Percentiles rank a stretch among this genome's conserved stretches.
phyloP scores from a whole-genome alignment of 2,113 vertebrate genomes.

The Colistium nudipinnis region DNA sequence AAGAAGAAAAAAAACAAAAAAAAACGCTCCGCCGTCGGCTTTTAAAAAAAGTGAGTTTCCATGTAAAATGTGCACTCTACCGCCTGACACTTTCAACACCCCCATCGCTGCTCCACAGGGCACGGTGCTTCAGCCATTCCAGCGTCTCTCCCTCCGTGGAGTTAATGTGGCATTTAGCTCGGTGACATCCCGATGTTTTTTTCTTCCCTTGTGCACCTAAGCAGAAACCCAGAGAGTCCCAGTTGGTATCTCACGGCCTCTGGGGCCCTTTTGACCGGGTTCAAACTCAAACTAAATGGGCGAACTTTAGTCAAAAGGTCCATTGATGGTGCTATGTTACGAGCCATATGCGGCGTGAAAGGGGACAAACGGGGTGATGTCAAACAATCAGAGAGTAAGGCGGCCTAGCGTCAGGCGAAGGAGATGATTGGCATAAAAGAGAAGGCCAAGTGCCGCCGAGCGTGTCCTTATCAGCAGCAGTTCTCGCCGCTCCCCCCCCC shows the following conservation, averaged over 20 bases:
- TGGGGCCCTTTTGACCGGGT: conserved; percentile 35
- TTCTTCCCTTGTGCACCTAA: conserved; percentile 41
- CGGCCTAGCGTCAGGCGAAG: conserved; percentile 29
- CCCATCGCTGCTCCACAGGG: conserved; percentile 60
- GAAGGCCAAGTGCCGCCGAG: conserved; percentile 47
- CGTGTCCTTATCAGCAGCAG: conserved; percentile 69
- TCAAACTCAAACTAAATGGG: conserved; percentile 13
- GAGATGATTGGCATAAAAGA: conserved; percentile 66
- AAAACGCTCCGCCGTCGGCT: conserved; percentile 58
- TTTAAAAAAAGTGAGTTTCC: conserved; percentile 58
- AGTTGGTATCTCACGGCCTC: conserved; percentile 3
- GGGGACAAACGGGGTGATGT: conserved; percentile 29
- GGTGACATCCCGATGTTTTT: conserved; percentile 63
- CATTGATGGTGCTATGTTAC: conserved; percentile 6
- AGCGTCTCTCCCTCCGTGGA: conserved; percentile 55
- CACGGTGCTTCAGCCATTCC: conserved; percentile 55
- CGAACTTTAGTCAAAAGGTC: conserved; percentile 34
- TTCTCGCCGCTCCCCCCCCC: conserved; percentile 54
- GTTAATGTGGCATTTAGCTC: conserved; percentile 75
- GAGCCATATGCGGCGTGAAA: neutral
- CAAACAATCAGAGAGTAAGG: conserved; percentile 32
- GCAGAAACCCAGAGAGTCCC: conserved; percentile 35
- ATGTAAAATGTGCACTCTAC: conserved; percentile 65
- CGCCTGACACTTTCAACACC: conserved; percentile 65
- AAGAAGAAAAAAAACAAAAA: no score